Conservation (phyloP, 2,113 vertebrate genomes). For the Macaca mulatta region DNA sequence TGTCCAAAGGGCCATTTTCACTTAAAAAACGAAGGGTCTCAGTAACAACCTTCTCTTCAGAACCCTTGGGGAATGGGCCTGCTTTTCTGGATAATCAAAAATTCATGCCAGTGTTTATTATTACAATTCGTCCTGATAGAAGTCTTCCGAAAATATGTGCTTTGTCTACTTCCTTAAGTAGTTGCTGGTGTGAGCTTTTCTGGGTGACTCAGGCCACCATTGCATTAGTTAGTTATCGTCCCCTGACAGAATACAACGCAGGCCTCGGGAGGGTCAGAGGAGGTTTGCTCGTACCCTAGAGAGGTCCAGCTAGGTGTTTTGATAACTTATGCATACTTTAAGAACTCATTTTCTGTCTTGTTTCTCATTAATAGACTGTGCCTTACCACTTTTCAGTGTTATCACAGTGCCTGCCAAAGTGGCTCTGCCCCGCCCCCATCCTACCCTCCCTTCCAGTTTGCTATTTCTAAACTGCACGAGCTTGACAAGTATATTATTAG, state of each 20-base stretch:
- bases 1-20: neutral
- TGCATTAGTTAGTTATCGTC: neutral
- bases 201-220: neutral
- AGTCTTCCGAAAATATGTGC: constrained; percentile 12
- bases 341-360: neutral
- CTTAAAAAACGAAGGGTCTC: neutral
- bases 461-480: constrained; percentile 56
- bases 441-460: neutral
- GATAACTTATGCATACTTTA: neutral
- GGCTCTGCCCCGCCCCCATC: neutral
- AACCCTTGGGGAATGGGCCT: neutral
- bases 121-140: constrained; percentile 21
- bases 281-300: neutral
- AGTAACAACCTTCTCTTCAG: neutral
- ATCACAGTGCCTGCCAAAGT: neutral
- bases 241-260: neutral
- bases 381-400: constrained; percentile 7
- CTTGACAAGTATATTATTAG: constrained; percentile 52
- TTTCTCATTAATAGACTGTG: neutral
- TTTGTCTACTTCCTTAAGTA: neutral
- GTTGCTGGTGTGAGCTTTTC: neutral
- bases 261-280: neutral
- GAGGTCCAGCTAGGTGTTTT: neutral
- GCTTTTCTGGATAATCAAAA: constrained; percentile 37
- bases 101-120: constrained; percentile 14